Percentiles rank a stretch among this genome's conserved stretches.
Conservation (phyloP, 2,797 vertebrate species). For the Uromys caudimaculatus region DNA sequence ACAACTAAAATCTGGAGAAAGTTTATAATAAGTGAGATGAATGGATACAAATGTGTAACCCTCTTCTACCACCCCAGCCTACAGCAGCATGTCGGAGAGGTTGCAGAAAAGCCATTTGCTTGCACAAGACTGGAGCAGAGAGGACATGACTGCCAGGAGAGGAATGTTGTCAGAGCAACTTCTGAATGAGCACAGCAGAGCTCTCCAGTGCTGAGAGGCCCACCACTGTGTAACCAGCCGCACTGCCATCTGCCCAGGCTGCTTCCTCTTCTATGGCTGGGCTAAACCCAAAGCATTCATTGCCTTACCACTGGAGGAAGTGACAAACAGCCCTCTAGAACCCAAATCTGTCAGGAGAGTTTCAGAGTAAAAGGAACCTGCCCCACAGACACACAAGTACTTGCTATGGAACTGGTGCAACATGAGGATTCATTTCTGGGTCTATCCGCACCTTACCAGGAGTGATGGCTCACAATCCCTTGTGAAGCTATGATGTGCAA, state of each 20-base stretch:
- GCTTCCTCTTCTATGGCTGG: neutral
- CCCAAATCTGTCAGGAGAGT: neutral
- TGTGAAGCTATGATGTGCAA: neutral
- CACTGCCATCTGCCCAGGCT: slow-evolving; percentile 73
- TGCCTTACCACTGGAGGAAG: neutral
- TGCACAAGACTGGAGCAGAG: slow-evolving; percentile 74
- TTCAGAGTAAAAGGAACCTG: no score
- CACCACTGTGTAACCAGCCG: slow-evolving; percentile 74
- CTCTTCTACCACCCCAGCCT: neutral
- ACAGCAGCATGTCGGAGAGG: neutral
- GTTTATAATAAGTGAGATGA: neutral
- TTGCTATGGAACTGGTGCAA: neutral
- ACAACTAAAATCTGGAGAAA: neutral
- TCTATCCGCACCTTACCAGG: neutral
- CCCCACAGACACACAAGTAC: neutral
- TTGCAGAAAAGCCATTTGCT: slow-evolving; percentile 78
- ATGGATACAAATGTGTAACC: neutral
- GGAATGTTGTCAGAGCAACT: slow-evolving; percentile 76
- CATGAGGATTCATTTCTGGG: fast-evolving
- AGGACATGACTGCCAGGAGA: slow-evolving; percentile 81
- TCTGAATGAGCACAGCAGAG: slow-evolving; percentile 39
- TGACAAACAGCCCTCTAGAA: neutral
- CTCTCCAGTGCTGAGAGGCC: slow-evolving; percentile 28
- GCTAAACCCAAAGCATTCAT: neutral
- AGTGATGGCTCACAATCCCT: neutral